phyloP scores from a whole-genome alignment of 2,888 invertebrate genomes.

The Mythimna pallens region DNA sequence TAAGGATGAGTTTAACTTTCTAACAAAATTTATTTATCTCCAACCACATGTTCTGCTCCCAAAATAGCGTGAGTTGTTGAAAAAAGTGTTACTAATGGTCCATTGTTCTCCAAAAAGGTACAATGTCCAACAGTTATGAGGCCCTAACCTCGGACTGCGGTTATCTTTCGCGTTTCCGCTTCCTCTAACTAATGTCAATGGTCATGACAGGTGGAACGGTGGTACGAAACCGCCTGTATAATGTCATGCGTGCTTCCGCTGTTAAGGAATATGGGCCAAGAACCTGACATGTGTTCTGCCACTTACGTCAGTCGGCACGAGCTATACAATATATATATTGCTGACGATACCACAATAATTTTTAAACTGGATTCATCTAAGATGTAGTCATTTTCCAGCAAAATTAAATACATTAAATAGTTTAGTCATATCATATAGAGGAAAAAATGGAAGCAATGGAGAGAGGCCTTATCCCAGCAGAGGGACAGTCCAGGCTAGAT shows the following conservation, averaged over 20 bases:
- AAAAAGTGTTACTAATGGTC: constrained; percentile 58
- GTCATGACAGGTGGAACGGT: constrained; percentile 35
- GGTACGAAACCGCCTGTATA: constrained; percentile 21
- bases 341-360: not conserved
- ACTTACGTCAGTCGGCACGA: not conserved
- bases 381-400: not conserved
- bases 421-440: not conserved
- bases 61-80: constrained; percentile 11
- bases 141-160: constrained; percentile 51
- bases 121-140: constrained; percentile 28
- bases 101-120: constrained; percentile 65
- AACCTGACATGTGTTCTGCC: constrained; percentile 36
- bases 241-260: constrained; percentile 74
- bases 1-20: not conserved
- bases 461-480: no score
- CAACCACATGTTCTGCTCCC: constrained; percentile 4
- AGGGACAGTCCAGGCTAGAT: no score
- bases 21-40: not conserved
- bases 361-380: not conserved
- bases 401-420: not conserved
- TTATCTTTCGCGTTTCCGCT: constrained; percentile 68
- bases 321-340: not conserved
- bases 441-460: no score
- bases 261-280: constrained; percentile 74
- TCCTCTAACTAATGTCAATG: constrained; percentile 45